phyloP scores from a whole-genome alignment of 2,888 invertebrate genomes.

The Agrotis segetum region DNA sequence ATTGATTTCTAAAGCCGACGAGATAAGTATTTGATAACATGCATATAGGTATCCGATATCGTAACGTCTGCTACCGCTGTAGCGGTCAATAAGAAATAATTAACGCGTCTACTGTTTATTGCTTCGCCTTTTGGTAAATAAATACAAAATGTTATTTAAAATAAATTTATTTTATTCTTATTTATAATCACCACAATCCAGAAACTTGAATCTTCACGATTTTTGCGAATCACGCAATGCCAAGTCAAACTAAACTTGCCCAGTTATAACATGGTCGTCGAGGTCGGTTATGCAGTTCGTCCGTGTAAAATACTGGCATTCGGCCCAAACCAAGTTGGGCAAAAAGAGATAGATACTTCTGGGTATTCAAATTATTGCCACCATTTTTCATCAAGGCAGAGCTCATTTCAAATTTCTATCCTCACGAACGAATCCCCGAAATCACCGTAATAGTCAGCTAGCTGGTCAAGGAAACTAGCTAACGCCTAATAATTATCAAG shows the following conservation, averaged over 20 bases:
- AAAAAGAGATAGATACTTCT: no score
- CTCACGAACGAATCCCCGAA: neutral
- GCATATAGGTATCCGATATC: no score
- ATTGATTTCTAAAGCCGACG: slow-evolving; percentile 37
- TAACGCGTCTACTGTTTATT: neutral
- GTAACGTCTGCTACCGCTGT: neutral
- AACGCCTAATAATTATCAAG: no score
- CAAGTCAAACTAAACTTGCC: no score
- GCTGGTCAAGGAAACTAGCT: no score
- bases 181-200: neutral
- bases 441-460: neutral
- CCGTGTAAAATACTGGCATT: no score
- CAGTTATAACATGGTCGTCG: no score
- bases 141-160: neutral
- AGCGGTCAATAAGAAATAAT: neutral
- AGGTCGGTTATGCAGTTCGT: no score
- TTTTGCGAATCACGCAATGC: no score
- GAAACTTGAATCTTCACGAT: no score
- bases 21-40: slow-evolving; percentile 18
- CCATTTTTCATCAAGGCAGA: neutral
- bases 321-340: no score
- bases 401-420: neutral
- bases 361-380: neutral
- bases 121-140: neutral
- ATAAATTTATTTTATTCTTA: neutral